Base-by-base conservation (phyloP, 2,797 vertebrate genomes). In the Thaleichthys pacificus region DNA sequence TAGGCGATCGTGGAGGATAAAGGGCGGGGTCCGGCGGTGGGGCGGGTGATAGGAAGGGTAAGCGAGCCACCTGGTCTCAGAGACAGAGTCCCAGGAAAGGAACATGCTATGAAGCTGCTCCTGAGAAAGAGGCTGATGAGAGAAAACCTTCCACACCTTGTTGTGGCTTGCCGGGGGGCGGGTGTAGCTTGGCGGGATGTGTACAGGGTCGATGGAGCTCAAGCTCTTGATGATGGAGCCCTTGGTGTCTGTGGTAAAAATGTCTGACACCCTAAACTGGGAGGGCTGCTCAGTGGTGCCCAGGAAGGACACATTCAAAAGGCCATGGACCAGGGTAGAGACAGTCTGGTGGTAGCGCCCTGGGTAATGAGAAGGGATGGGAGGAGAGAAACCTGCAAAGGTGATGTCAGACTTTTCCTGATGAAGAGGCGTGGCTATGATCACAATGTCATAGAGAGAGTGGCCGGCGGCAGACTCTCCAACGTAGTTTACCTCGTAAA, bases 141-240 rank as follows among this genome's bases (percentile, higher is more conserved):
- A 98, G 72, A 96, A 97, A 8, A 96, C 81, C 90, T 95, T 98
- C 97, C 97, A 99, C 58, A 98, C 85, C 0, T 88, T 88, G 47
- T 68, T 32, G 4, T 86, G 62, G 69, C 88, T 87, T 61, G 90
- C 89, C 0, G 89, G 80, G 0, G 87, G 85, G 0, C 74, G 87
- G 0, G 32, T 71, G 87, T 93, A 93, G 1, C 72, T 84, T 0
- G 79, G 9, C 0, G 89, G 87, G 60, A 93, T 80, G 68, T 86
- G 86, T 11, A 95, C 90, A 0, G 95, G 92, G 70, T 89, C 84
- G 1, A 93, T 62, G 2, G 93, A 77, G 3, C 77, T 84, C 62
- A 98, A 14, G 84, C 95, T 96, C 71, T 91, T 80, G 77, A 98
- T 75, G 72, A 91, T 81, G 0, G 92, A 80, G 5, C 79, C 88